These are phyloP conservation scores for Anorthoa munda DNA, from an alignment of 2,888 invertebrate species.

Conservation along the genomic window DNA sequence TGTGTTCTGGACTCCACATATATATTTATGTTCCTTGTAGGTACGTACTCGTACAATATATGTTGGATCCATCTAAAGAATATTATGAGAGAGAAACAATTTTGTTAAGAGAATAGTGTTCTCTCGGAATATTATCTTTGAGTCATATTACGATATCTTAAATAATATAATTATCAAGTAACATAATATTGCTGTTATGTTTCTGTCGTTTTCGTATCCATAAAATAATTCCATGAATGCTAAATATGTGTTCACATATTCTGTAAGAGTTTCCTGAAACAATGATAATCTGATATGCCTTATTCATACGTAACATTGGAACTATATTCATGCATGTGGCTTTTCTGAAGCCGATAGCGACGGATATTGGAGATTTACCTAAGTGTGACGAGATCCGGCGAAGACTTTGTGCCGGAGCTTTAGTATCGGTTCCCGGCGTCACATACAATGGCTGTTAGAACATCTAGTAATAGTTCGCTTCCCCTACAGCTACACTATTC, in stretches of 20 bases:
- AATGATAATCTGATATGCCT: conserved; percentile 57
- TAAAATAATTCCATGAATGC: conserved; percentile 48
- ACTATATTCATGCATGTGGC: conserved; percentile 75
- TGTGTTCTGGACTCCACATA: conserved; percentile 53
- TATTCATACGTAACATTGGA: conserved; percentile 67
- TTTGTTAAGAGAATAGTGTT: conserved; percentile 6
- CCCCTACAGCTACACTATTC: conserved; percentile 62
- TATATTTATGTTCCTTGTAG: conserved; percentile 22
- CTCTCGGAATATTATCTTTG: neutral
- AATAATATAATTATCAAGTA: conserved; percentile 8
- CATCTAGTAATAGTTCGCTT: conserved; percentile 81
- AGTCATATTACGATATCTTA: neutral
- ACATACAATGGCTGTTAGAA: conserved; percentile 79
- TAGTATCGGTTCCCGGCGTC: conserved; percentile 76
- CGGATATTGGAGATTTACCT: conserved; percentile 88
- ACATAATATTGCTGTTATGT: conserved; percentile 15
- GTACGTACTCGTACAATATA: neutral
- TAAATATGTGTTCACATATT: conserved; percentile 43
- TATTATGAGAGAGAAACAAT: conserved; percentile 4
- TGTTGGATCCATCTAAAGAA: conserved; percentile 12
- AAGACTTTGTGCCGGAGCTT: conserved; percentile 82
- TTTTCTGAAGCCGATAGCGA: conserved; percentile 80
- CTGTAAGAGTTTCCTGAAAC: conserved; percentile 43
- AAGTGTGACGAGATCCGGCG: conserved; percentile 85
- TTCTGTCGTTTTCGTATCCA: conserved; percentile 2